These are phyloP conservation scores for Corydoras maculifer DNA, from an alignment of 2,113 vertebrate genomes.

Conservation along the genomic window DNA sequence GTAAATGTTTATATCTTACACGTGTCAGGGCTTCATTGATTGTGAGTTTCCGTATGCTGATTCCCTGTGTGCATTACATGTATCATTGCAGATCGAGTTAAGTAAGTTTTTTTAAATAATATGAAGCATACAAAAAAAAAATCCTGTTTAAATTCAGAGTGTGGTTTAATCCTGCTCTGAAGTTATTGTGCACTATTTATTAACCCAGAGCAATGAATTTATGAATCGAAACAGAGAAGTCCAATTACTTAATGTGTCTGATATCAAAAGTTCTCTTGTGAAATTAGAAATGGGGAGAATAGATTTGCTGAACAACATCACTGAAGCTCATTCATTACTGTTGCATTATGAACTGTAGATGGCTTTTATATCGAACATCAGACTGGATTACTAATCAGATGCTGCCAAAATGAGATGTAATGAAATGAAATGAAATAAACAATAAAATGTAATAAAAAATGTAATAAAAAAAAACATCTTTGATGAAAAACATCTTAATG, in stretches of 20 bases:
- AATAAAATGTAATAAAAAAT: too few species aligned
- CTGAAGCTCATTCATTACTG: neutral
- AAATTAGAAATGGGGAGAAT: neutral
- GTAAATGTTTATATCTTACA: too few species aligned
- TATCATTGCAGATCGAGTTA: too few species aligned
- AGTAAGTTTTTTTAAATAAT: too few species aligned
- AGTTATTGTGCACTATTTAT: neutral
- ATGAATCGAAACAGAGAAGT: neutral
- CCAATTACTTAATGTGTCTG: neutral
- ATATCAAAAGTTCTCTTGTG: too few species aligned
- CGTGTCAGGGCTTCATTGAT: too few species aligned
- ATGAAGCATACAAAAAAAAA: neutral
- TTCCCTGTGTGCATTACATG: too few species aligned
- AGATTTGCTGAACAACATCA: neutral
- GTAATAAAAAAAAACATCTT: too few species aligned
- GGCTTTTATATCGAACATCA: neutral
- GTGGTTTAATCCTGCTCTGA: neutral
- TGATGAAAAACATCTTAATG: neutral
- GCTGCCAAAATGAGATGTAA: neutral
- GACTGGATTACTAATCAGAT: neutral
- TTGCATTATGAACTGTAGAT: neutral
- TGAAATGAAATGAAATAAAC: neutral
- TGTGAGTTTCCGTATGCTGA: too few species aligned
- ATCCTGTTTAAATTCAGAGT: neutral
- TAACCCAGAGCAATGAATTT: neutral